A percentile compares a stretch with the other conserved stretches of the same genome.
Evolutionary conservation across 2,113 vertebrate genomes (phyloP).

Genomic region (Pelecanus crispus): DNA sequence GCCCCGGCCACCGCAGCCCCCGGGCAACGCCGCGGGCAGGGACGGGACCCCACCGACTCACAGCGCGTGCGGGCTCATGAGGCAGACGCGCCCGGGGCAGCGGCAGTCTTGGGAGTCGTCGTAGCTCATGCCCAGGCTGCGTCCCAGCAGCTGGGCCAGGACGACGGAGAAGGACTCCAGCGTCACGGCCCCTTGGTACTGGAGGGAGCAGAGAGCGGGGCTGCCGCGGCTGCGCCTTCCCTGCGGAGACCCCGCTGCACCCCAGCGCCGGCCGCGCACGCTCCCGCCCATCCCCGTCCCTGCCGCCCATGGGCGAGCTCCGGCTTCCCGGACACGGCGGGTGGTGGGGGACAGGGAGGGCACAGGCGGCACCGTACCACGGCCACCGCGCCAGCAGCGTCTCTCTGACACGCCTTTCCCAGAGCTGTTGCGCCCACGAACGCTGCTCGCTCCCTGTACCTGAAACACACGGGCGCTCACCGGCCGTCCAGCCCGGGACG

Average conservation of each 20-base stretch:
- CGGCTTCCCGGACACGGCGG: fast-evolving
- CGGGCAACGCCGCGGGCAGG: not conserved
- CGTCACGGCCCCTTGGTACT: conserved; percentile 26
- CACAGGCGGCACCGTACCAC: not conserved
- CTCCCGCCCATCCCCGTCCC: not conserved
- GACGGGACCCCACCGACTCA: not conserved
- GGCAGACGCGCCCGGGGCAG: conserved; percentile 21
- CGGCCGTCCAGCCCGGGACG: fast-evolving
- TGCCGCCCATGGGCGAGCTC: fast-evolving
- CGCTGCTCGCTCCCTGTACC: conserved; percentile 30
- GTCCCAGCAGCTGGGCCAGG: conserved; percentile 53
- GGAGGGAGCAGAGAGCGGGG: not conserved
- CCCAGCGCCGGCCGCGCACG: fast-evolving
- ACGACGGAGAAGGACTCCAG: conserved; percentile 57
- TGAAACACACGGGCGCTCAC: not conserved
- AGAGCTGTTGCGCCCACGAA: not conserved
- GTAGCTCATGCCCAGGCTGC: conserved; percentile 54
- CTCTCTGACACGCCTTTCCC: conserved; percentile 3
- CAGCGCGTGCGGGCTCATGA: conserved; percentile 55
- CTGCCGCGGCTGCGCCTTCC: fast-evolving
- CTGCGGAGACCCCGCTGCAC: fast-evolving
- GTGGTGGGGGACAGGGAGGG: not conserved
- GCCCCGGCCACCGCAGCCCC: not conserved
- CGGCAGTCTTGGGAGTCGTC: not conserved
- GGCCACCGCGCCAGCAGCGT: conserved; percentile 18